Evolutionary conservation across 2,797 vertebrate species (phyloP).

Genomic region (Leucoraja ocellata): DNA sequence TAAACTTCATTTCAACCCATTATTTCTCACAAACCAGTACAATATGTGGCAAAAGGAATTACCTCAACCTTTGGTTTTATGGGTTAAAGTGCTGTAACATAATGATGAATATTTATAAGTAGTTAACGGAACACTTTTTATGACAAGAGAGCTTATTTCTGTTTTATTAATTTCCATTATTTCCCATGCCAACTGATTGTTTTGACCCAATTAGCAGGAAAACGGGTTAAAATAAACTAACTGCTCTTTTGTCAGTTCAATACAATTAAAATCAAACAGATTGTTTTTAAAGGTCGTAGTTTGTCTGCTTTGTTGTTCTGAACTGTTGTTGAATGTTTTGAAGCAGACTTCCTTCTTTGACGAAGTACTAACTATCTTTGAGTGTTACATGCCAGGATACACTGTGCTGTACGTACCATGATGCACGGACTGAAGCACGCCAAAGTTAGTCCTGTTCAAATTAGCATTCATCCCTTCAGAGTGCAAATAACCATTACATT

Average conservation of each 20-base stretch:
- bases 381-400: neutral
- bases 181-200: neutral
- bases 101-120: conserved; percentile 7
- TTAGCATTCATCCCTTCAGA: neutral
- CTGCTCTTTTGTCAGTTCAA: neutral
- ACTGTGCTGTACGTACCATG: neutral
- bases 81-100: neutral
- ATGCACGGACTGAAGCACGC: neutral
- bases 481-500: neutral
- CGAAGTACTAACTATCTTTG: neutral
- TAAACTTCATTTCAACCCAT: no score
- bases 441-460: neutral
- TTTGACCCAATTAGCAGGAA: neutral
- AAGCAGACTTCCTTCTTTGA: neutral
- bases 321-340: neutral
- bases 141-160: neutral
- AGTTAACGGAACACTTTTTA: neutral
- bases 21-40: neutral
- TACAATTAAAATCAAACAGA: no score
- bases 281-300: neutral
- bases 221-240: neutral
- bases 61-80: neutral
- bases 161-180: neutral
- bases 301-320: neutral
- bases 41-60: neutral